These are phyloP conservation scores for Nemurella pictetii DNA, from an alignment of 2,888 invertebrate species.

Conservation along the genomic window DNA sequence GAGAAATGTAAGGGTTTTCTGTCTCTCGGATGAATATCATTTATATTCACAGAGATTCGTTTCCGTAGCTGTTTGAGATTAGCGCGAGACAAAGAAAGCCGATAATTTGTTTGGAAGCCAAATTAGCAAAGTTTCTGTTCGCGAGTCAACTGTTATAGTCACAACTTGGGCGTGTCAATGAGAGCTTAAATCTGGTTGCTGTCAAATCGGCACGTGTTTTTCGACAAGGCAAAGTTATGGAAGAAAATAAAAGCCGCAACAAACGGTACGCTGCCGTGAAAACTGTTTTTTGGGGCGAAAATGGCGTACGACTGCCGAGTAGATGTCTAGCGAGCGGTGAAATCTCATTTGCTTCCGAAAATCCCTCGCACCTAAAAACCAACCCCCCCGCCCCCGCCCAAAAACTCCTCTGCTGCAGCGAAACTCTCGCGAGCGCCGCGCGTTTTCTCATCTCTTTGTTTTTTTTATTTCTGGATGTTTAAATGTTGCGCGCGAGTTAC, in stretches of 20 bases:
- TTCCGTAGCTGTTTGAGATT: not conserved
- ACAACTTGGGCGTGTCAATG: not conserved
- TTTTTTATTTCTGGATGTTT: constrained; percentile 17
- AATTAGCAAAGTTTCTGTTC: not conserved
- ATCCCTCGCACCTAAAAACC: constrained; percentile 1
- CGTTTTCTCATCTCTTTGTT: constrained; percentile 31
- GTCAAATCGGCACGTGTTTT: not conserved
- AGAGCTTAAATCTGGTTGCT: not conserved
- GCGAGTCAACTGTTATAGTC: not conserved
- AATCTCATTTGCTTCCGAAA: constrained; percentile 25
- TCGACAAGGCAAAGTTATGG: constrained; percentile 9
- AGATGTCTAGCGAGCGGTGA: constrained; percentile 18
- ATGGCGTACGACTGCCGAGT: not conserved
- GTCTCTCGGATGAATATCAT: not conserved
- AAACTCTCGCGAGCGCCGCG: not conserved
- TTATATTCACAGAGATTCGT: not conserved
- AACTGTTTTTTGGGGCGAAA: not conserved
- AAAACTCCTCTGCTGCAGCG: too few species aligned
- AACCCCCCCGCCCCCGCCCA: not conserved
- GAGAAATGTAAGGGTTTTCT: not conserved
- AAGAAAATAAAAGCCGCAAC: constrained; percentile 15
- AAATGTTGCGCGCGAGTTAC: constrained; percentile 19
- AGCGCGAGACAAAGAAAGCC: not conserved
- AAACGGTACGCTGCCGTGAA: not conserved
- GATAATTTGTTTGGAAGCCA: not conserved